Evolutionary conservation across 2,888 invertebrate species (phyloP), one percentile per base, ranked within the genome.

Genomic region (Nycteola revayana): DNA sequence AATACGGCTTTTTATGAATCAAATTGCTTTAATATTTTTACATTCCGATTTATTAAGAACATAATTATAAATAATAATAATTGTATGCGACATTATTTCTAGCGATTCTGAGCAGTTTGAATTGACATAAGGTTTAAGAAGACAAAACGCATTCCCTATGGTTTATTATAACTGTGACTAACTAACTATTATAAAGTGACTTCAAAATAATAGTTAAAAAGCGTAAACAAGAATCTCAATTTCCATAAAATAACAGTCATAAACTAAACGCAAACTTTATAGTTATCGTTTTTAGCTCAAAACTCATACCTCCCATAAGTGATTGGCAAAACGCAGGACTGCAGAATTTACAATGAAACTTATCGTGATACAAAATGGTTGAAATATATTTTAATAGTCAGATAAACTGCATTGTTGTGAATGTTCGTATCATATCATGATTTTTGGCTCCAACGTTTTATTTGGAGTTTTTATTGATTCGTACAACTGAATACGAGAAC

Each of bases 321-420:
- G 52, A 57, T 57, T 52, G 58, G 32, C 38, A 52, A 52, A 47
- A 45, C 38, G 43, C 41, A 39, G 46, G 28, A 39, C 44, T 44
- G 42, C 39, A 46, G 42, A 36, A 53, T 44, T 55, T 55, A 43
- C 44, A 27, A 17, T 36, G 22, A 10, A 44, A 52, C 46, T 49
- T 52, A 60, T 60, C 54, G 26, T 23, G 36, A 45, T 55, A 38
- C 48, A 53, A 53, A 59, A 55, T 45, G 50, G 49, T 49, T 47
- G 47, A 52, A 61, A 53, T 49, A 42, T 42, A 60, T 58, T 64
- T 60, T 58, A 57, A 63, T 56, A 52, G 50, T 42, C 42, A 29
- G 50, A 54, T 60, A 51, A 54, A 47, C 45, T 36, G 35, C 30
- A 46, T 53, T 53, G 36, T 53, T 51, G 51, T 45, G 38, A 42